A percentile compares a stretch with the other conserved stretches of the same genome.
Conservation (phyloP, 2,888 invertebrate genomes). For the Thysanoteuthis rhombus region DNA sequence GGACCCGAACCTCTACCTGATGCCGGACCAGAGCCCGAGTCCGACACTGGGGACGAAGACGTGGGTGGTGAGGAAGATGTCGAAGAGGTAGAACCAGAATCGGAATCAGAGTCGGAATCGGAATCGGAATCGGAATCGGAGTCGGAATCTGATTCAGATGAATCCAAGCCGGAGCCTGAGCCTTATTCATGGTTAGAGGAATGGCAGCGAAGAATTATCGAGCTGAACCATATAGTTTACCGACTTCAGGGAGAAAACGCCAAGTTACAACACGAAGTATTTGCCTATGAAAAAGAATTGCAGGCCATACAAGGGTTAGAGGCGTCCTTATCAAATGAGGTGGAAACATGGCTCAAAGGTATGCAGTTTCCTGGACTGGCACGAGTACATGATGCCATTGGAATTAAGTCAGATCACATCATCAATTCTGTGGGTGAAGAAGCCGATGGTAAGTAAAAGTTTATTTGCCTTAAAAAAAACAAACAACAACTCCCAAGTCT, state of each 20-base stretch:
- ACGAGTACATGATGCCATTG: background rate
- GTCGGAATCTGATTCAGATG: background rate
- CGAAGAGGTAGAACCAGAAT: too few species aligned
- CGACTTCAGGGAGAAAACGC: background rate
- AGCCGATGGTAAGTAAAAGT: background rate
- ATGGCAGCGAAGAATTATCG: background rate
- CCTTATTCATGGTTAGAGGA: background rate
- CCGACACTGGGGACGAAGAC: too few species aligned
- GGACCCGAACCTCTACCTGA: background rate
- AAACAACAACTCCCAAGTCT: too few species aligned
- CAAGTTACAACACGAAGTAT: background rate
- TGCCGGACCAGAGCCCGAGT: background rate
- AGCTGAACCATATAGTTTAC: background rate
- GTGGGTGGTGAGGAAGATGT: too few species aligned
- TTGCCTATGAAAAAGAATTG: background rate
- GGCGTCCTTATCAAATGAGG: background rate
- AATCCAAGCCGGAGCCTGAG: background rate
- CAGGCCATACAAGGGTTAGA: background rate
- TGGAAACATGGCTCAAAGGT: background rate
- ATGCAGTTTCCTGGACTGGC: constrained; percentile 13
- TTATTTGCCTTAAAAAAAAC: background rate
- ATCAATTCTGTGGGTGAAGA: background rate
- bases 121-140: background rate
- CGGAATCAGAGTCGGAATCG: background rate
- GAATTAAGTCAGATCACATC: background rate